Evolutionary conservation across 2,113 vertebrate genomes (phyloP), one percentile per base, ranked within the genome.

Genomic region (Pagrus major): DNA sequence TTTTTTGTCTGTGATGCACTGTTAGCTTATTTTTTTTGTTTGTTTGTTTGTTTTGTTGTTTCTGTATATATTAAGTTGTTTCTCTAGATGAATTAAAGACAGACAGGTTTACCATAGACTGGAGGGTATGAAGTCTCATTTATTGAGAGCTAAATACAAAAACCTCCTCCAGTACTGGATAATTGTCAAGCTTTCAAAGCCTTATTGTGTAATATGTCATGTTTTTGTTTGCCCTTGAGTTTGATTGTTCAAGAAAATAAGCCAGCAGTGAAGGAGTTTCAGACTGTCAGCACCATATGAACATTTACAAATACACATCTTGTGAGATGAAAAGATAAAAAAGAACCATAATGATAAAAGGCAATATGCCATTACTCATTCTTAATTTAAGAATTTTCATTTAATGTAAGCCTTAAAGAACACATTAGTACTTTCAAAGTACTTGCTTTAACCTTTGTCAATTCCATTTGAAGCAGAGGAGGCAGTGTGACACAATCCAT

Each of bases 51-150:
- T n/a, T n/a, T n/a, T n/a, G n/a, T n/a, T n/a, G n/a, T n/a, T n/a
- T n/a, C n/a, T n/a, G n/a, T n/a, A n/a, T n/a, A n/a, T n/a, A n/a
- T n/a, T n/a, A n/a, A n/a, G n/a, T n/a, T n/a, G n/a, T 70, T 55
- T 52, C 49, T 39, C 12, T 49, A 65, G 42, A 69, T 74, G 18
- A 55, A 80, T 88, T 51, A 79, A 58, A 44, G 72, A 56, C 78
- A n/a, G 1, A 84, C 70, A 42, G 0, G 6, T 20, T 79, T 64
- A 59, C 56, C 23, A 64, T 49, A 56, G 52, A 21, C 18, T 11
- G 7, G 25, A 60, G 3, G 25, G 10, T 9, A 15, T 0, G 33
- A 20, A 51, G 15, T 37, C 23, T 51, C n/a, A 21, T 41, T 42
- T 18, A 42, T 20, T 31, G 9, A 58, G 2, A 11, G 16, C 27